Percentiles rank a stretch among this genome's conserved stretches.
Conservation (phyloP, 2,888 invertebrate genomes). For the Tipula unca region DNA sequence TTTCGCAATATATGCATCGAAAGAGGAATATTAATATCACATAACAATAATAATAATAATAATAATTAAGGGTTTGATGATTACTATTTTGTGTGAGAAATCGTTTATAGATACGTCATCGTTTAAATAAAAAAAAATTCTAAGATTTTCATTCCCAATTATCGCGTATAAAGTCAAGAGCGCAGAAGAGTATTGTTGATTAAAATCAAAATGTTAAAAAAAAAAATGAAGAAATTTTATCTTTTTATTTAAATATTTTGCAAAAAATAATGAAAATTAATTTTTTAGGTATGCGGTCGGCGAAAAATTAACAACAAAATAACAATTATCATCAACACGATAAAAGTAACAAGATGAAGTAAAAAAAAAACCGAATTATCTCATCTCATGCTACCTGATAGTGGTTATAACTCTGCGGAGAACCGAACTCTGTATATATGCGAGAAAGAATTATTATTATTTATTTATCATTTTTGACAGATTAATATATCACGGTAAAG, state of each 20-base stretch:
- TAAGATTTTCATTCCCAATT: not conserved
- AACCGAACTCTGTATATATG: not conserved
- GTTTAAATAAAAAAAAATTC: not conserved
- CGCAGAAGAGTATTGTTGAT: not conserved
- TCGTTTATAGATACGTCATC: not conserved
- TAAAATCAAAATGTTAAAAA: not conserved
- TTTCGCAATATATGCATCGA: not conserved
- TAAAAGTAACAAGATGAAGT: not conserved
- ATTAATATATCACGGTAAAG: constrained; percentile 18
- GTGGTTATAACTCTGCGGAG: not conserved
- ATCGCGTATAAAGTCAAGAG: not conserved
- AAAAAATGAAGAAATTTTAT: not conserved
- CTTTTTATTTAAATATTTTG: not conserved
- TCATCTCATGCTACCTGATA: constrained; percentile 14
- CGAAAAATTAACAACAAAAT: not conserved
- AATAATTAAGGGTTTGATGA: not conserved
- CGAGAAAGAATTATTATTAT: not conserved
- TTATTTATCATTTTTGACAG: constrained; percentile 16
- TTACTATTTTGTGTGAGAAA: not conserved
- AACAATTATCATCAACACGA: not conserved
- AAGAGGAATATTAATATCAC: not conserved
- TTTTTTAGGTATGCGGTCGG: not conserved
- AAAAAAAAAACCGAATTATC: not conserved
- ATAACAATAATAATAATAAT: not conserved
- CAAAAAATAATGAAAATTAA: not conserved